Evolutionary conservation across 1,140 invertebrate species (phyloP), one percentile per base, ranked within the genome.

Genomic region (Plodia interpunctella): DNA sequence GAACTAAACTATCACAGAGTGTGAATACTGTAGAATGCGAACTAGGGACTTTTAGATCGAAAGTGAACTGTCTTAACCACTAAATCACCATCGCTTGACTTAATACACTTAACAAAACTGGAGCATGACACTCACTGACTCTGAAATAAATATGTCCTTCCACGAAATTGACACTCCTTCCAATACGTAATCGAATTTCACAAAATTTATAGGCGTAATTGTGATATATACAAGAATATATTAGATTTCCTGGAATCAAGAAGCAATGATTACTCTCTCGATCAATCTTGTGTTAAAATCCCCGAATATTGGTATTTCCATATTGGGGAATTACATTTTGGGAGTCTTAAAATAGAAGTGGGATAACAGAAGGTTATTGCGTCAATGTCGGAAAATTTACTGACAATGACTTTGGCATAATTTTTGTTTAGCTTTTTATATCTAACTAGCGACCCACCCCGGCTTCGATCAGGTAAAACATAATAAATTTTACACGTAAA

Each of bases 211-310:
- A 44, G 38, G 13, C 38, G 38, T 15, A 44, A 44, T 44, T 44
- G 38, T 44, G 38, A 44, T n/a, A 17, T 44, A 44, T 44, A 32
- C 30, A 44, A 17, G 38, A 44, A 44, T 44, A 44, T 44, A 44
- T 44, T 44, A 44, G 15, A 44, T 44, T 44, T 44, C 15, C 38
- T 44, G 38, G 13, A 2, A 17, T 13, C 15, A 44, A 44, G 38
- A 44, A 17, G 13, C 15, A 44, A 44, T 15, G 38, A 44, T 44
- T 44, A 44, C 38, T 44, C 10, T 10, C 38, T 44, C 38, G 38
- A 44, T 44, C 10, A 44, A 44, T 44, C 38, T 44, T 44, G 38
- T 15, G 38, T 44, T 44, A 44, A 44, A 44, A 44, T 44, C 38
- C 5, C 10, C 5, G 38, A 44, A 44, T 44, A 44, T 44, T 44